phyloP scores from a whole-genome alignment of 2,888 invertebrate genomes.

The Theodoxus fluviatilis region DNA sequence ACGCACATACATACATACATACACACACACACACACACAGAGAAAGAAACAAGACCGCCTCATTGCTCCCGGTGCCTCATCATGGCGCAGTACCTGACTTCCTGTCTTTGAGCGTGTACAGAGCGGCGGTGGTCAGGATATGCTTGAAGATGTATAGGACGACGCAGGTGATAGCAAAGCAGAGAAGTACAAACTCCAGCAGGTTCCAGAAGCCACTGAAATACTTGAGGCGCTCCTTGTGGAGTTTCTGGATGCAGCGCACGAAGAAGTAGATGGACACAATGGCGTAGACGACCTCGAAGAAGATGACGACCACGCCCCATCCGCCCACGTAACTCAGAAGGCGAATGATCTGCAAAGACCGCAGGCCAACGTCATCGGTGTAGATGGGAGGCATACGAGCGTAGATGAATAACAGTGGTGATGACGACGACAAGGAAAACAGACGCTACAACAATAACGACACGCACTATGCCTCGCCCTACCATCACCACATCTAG shows the following conservation, averaged over 20 bases:
- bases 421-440: no score
- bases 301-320: slow-evolving; percentile 63
- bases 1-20: slow-evolving; percentile 13
- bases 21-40: not conserved
- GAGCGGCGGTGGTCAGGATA: slow-evolving; percentile 57
- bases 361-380: not conserved
- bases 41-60: not conserved
- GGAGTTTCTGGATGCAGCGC: slow-evolving; percentile 57
- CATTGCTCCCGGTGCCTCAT: not conserved
- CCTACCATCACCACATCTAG: no score
- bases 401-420: no score
- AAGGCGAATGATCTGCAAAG: slow-evolving; percentile 60
- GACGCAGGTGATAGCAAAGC: slow-evolving; percentile 63
- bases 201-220: slow-evolving; percentile 67
- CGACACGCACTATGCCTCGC: no score
- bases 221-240: slow-evolving; percentile 59
- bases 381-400: no score
- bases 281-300: slow-evolving; percentile 63
- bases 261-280: slow-evolving; percentile 66
- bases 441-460: no score
- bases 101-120: slow-evolving; percentile 56
- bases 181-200: slow-evolving; percentile 64
- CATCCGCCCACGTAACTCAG: slow-evolving; percentile 66
- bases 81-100: slow-evolving; percentile 50
- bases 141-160: slow-evolving; percentile 65